Conservation (phyloP, 1,140 invertebrate species). For the Aphidius gifuensis region DNA sequence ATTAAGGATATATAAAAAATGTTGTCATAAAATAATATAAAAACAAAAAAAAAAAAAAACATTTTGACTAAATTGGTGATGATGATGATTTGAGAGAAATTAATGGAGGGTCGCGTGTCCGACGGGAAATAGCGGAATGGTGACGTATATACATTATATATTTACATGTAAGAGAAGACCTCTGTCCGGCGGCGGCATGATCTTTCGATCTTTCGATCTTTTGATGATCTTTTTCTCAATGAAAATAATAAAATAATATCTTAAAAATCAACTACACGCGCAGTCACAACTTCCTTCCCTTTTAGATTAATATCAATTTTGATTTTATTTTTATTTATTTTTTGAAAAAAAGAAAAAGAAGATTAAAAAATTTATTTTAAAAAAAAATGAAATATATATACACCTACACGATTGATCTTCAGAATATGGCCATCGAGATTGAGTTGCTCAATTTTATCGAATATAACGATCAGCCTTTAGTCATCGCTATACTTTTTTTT, state of each 20-base stretch:
- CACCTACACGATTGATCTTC: conserved; percentile 23
- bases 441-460: conserved; percentile 27
- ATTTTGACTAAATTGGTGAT: conserved; percentile 15
- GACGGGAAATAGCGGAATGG: conserved; percentile 29
- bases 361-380: too few species aligned
- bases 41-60: background rate
- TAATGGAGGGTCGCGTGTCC: conserved; percentile 30
- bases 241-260: background rate
- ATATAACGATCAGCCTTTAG: background rate
- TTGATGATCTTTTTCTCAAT: conserved; percentile 8
- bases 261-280: background rate
- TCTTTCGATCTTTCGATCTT: background rate
- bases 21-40: conserved; percentile 2
- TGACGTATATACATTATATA: conserved; percentile 15
- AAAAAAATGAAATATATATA: conserved; percentile 2
- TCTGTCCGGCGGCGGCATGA: conserved; percentile 6
- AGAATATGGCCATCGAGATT: conserved; percentile 28
- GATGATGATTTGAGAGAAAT: conserved; percentile 11
- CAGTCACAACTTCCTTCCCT: too few species aligned
- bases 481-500: conserved; percentile 4
- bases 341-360: too few species aligned
- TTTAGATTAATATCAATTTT: background rate
- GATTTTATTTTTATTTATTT: conserved; percentile 1
- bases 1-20: conserved; percentile 7
- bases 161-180: background rate